Evolutionary conservation across 1,140 invertebrate species (phyloP).

Genomic region (Glossosoma conforme): DNA sequence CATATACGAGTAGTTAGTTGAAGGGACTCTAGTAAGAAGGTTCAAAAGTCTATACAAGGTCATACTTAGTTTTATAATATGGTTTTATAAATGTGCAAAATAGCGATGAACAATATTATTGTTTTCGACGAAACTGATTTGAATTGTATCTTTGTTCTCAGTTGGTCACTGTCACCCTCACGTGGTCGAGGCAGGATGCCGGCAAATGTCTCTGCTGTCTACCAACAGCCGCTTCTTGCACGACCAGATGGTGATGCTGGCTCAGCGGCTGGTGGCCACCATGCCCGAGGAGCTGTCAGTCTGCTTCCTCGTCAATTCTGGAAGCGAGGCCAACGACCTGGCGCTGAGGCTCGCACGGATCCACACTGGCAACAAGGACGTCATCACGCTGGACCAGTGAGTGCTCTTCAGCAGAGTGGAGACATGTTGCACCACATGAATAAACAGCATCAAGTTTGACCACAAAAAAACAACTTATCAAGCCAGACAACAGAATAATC

Average conservation of each 20-base stretch:
- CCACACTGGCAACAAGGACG: constrained; percentile 83
- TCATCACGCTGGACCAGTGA: constrained; percentile 95
- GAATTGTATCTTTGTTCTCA: constrained; percentile 44
- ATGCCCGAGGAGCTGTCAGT: constrained; percentile 81
- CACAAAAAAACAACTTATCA: not conserved
- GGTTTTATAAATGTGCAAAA: too few species aligned
- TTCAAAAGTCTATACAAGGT: too few species aligned
- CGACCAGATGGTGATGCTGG: constrained; percentile 90
- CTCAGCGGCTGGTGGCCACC: constrained; percentile 75
- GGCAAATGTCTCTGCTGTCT: constrained; percentile 85
- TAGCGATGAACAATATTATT: too few species aligned
- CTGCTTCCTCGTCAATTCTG: constrained; percentile 97
- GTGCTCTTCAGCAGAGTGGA: constrained; percentile 46
- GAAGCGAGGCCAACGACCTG: constrained; percentile 98
- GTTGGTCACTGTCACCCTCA: constrained; percentile 96
- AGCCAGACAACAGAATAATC: too few species aligned
- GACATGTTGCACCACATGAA: not conserved
- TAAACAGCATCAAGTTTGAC: not conserved
- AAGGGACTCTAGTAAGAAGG: too few species aligned
- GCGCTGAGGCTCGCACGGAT: constrained; percentile 85
- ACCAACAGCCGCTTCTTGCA: constrained; percentile 96
- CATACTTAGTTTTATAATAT: too few species aligned
- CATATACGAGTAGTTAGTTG: too few species aligned
- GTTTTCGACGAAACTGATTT: too few species aligned
- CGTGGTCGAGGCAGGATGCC: constrained; percentile 80